Evolutionary conservation across 2,797 vertebrate species (phyloP), one percentile per base, ranked within the genome.

Genomic region (Onychomys torridus): DNA sequence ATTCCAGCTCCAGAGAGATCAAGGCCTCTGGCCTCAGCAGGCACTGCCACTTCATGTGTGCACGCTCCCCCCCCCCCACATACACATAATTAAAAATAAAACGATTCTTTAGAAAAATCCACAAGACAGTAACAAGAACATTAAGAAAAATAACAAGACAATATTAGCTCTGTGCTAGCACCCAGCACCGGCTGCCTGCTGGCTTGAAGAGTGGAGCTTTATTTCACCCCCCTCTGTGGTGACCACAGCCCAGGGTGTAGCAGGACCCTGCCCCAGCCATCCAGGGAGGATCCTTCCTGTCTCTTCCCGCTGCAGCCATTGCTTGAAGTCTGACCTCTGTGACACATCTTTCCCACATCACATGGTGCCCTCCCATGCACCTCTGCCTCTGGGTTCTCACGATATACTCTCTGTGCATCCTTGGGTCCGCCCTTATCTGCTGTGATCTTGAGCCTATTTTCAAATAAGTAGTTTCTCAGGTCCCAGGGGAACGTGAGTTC

Each of bases 301-400:
- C n/a, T 29, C n/a, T 67, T 73, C 78, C 7, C 52, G 59, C 87
- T 67, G 76, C 40, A 29, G 34, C 75, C 1, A 1, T 16, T 65
- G n/a, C 65, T 6, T 3, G 19, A 4, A 0, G 16, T n/a, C 59
- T 14, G 25, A 46, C 25, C 13, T 63, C 57, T 52, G 43, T 65
- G 73, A 49, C 40, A 63, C n/a, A 11, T 21, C 52, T 88, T 46
- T 59, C 27, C 27, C 52, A 25, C 1, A 13, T 71, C 61, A 5
- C 32, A 0, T 0, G 49, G 25, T 1, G 40, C 25, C 16, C 19
- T 67, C 19, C 27, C 46, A 4, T 0, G 37, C 5, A 32, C 19
- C 67, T 76, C 37, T 25, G 13, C 11, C 55, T 46, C 21, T 32
- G 59, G 14, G 19, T 52, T 11, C 57, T 2, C 14, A 0, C 0